Conservation (phyloP, 2,113 vertebrate genomes). For the Vulpes lagopus region DNA sequence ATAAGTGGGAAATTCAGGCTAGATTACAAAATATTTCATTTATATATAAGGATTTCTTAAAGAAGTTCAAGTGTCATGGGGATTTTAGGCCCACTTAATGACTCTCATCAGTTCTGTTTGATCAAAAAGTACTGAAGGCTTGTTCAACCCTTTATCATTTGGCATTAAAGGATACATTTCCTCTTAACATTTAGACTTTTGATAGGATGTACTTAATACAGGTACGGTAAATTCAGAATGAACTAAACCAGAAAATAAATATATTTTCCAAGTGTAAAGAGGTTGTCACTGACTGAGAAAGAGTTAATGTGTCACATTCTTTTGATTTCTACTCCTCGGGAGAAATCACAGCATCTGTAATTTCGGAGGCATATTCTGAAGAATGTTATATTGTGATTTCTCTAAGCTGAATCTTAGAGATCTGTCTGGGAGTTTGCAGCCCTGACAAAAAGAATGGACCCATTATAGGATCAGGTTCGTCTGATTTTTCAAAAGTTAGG, state of each 20-base stretch:
- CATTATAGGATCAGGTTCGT: constrained; percentile 59
- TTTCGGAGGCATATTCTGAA: constrained; percentile 72
- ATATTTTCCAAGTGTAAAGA: constrained; percentile 60
- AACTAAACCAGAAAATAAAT: constrained; percentile 64
- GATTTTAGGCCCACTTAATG: constrained; percentile 55
- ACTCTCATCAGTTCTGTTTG: neutral
- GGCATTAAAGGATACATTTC: constrained; percentile 27
- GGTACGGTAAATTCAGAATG: constrained; percentile 48
- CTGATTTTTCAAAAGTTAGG: constrained; percentile 74
- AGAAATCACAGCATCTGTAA: constrained; percentile 68
- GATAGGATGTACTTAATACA: constrained; percentile 14
- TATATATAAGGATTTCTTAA: constrained; percentile 49
- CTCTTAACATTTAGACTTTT: constrained; percentile 61
- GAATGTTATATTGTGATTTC: constrained; percentile 74
- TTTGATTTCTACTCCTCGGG: constrained; percentile 73
- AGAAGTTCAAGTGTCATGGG: neutral
- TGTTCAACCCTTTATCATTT: constrained; percentile 49
- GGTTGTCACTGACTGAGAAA: constrained; percentile 54
- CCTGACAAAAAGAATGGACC: constrained; percentile 68
- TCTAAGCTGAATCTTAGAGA: constrained; percentile 67
- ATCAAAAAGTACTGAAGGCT: constrained; percentile 49
- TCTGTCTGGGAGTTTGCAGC: constrained; percentile 62
- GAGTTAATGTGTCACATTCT: constrained; percentile 66
- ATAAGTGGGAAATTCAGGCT: constrained; percentile 50
- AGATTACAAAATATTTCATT: constrained; percentile 42